Evolutionary conservation across 2,888 invertebrate genomes (phyloP).

Genomic region (Eristalinus aeneus): DNA sequence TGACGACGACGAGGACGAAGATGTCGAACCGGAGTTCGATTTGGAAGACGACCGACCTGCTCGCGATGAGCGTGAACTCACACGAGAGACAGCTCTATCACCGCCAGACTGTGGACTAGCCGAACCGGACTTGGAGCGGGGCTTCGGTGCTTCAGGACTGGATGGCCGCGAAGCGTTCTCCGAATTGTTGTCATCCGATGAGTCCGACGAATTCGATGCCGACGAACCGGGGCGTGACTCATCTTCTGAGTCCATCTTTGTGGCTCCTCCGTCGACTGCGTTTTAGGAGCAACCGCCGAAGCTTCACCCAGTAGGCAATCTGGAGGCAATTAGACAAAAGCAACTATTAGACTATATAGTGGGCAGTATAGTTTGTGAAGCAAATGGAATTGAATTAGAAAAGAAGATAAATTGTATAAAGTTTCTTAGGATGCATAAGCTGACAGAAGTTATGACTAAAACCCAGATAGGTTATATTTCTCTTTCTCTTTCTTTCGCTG

Average conservation of each 20-base stretch:
- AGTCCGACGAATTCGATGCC: constrained; percentile 81
- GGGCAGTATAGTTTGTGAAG: not conserved
- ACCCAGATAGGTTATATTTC: not conserved
- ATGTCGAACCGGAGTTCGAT: constrained; percentile 75
- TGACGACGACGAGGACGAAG: constrained; percentile 75
- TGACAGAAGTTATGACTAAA: not conserved
- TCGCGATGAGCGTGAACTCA: constrained; percentile 78
- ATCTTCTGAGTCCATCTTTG: constrained; percentile 75
- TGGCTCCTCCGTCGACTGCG: constrained; percentile 8
- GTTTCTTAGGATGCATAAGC: not conserved
- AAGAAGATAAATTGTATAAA: not conserved
- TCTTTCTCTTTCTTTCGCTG: not conserved
- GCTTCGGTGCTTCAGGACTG: constrained; percentile 66
- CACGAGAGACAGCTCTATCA: constrained; percentile 75
- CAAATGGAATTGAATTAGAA: not conserved
- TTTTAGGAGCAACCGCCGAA: constrained; percentile 45
- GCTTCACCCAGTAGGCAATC: constrained; percentile 52
- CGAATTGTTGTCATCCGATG: constrained; percentile 80
- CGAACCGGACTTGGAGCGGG: constrained; percentile 72
- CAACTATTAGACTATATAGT: constrained; percentile 33
- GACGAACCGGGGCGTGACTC: constrained; percentile 78
- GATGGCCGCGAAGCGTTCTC: constrained; percentile 78
- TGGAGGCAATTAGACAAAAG: constrained; percentile 56
- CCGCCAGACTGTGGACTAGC: constrained; percentile 54
- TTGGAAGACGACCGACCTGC: constrained; percentile 73